Base-by-base conservation (phyloP, 2,888 invertebrate genomes). In the Drosophila cyrtoloma region DNA sequence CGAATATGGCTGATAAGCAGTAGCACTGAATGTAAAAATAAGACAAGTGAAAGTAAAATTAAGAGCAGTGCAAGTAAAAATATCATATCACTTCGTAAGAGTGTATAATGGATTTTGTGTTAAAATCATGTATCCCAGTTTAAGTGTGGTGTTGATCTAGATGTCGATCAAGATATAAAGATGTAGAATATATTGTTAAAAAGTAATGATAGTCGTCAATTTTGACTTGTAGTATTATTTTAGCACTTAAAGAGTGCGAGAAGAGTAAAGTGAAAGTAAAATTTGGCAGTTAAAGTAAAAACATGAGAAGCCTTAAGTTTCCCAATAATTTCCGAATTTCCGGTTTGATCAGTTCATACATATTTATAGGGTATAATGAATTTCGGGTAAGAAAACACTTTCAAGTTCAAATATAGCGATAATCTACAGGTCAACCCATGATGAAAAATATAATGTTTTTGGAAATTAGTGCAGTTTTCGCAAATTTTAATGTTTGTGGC, bases 1-100 rank as follows among this genome's bases (percentile, higher is more conserved):
- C 47, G 86, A 89, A 77, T 76, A 79, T 52, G 86, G 86, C 80
- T 86, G 86, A 86, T 57, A 47, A 26, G 35, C 14, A 26, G 14
- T 47, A 16, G 26, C 12, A 30, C 7, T 32, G 14, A 22, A 22
- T 14, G 12, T 22, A 12, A 37, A 47, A 16, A 47, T 16, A 22
- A 22, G 0, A 5, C 2, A 22, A 12, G 0, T 44, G 2, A 22
- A 44, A 44, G 0, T 22, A 1, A 22, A 22, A 22, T 44, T 12
- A 44, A 37, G 1, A 37, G 3, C 37, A 19, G 37, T 37, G 37
- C 19, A 37, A 22, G 5, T 5, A 12, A 22, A 22, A 44, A 44
- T 12, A n/a, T n/a, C n/a, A n/a, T n/a, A 26, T 47, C 22, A 26
- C 14, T 47, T 47, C 1, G 1, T 3, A 6, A 14, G 6, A 12